Conservation (phyloP, 53 echinoderm and acorn worm species). For the Holothuria leucospilota region DNA sequence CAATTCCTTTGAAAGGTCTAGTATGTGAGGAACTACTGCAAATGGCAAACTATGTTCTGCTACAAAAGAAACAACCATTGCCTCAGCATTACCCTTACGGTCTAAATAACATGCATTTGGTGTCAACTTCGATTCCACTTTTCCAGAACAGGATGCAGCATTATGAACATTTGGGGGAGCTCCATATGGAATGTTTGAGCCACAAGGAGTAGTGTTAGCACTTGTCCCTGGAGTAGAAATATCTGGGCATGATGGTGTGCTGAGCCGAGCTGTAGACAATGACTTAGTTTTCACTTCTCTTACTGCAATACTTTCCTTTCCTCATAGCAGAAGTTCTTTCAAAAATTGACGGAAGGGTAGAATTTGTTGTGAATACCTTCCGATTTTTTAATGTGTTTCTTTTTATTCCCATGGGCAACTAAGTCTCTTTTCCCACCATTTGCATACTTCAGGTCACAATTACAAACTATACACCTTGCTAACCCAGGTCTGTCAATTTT, state of each 20-base stretch:
- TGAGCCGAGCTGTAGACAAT: too few relatives aligned
- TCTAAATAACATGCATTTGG: slow-evolving; percentile 47
- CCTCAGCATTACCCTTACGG: slow-evolving; percentile 53
- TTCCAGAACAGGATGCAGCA: slow-evolving; percentile 41
- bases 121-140: slow-evolving; percentile 15
- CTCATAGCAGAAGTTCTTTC: neutral
- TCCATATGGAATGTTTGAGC: slow-evolving; percentile 56
- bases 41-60: slow-evolving; percentile 54
- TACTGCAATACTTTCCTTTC: too few relatives aligned
- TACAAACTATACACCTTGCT: slow-evolving; percentile 53
- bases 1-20: slow-evolving; percentile 39
- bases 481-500: slow-evolving; percentile 52
- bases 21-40: slow-evolving; percentile 10
- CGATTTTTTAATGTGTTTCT: neutral
- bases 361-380: slow-evolving; percentile 39
- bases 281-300: too few relatives aligned
- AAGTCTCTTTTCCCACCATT: slow-evolving; percentile 54
- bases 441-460: slow-evolving; percentile 46
- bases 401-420: slow-evolving; percentile 54
- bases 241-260: neutral
- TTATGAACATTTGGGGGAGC: slow-evolving; percentile 62
- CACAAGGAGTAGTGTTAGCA: neutral
- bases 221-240: slow-evolving; percentile 15
- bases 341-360: slow-evolving; percentile 39
- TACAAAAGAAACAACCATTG: neutral